Conservation (phyloP, 2,888 invertebrate genomes). For the Acleris sparsana region DNA sequence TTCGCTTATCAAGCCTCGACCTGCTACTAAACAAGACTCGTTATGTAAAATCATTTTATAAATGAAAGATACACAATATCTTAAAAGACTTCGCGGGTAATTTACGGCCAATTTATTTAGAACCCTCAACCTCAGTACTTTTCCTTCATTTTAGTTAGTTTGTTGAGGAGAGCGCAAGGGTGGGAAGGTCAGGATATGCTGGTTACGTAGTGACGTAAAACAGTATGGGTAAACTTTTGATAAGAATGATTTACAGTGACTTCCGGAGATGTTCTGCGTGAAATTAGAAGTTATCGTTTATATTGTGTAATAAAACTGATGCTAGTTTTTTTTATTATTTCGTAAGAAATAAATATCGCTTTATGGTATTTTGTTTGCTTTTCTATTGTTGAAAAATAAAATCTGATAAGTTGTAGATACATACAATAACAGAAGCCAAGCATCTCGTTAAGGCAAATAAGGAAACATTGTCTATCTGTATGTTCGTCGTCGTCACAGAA, state of each 20-base stretch:
- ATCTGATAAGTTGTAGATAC: not conserved
- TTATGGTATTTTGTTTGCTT: no score
- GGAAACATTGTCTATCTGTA: no score
- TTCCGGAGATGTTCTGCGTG: slow-evolving; percentile 18
- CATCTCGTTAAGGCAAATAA: no score
- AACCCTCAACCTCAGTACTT: not conserved
- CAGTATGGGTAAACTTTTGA: slow-evolving; percentile 29
- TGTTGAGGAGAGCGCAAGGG: not conserved
- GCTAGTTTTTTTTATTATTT: no score
- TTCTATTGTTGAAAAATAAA: not conserved
- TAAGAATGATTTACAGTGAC: slow-evolving; percentile 31
- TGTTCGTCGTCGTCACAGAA: no score
- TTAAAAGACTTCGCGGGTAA: slow-evolving; percentile 21
- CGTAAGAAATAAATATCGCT: no score
- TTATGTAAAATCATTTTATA: slow-evolving; percentile 27
- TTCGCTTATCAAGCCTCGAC: slow-evolving; percentile 19
- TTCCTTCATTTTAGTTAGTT: not conserved
- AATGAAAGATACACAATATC: slow-evolving; percentile 31
- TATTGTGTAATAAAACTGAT: slow-evolving; percentile 10
- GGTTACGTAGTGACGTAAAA: slow-evolving; percentile 2
- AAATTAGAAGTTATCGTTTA: slow-evolving; percentile 5
- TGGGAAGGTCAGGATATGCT: not conserved
- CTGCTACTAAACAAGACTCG: slow-evolving; percentile 26
- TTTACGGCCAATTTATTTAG: slow-evolving; percentile 14
- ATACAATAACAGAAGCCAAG: no score